phyloP scores from a whole-genome alignment of 2,888 invertebrate genomes.

The Yponomeuta malinellus region DNA sequence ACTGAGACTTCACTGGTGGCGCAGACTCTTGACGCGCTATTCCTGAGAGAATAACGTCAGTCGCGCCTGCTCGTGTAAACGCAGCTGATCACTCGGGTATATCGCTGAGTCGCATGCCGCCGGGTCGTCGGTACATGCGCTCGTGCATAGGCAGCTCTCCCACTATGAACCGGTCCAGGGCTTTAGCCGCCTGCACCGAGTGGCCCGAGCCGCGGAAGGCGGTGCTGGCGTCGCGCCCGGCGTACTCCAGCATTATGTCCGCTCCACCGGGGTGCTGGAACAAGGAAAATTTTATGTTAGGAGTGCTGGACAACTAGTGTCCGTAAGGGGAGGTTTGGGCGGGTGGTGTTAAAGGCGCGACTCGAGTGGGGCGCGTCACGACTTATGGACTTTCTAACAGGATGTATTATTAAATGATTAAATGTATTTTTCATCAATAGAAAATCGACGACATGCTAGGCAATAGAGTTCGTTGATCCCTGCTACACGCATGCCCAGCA shows the following conservation, averaged over 20 bases:
- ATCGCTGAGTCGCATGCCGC: slow-evolving; percentile 75
- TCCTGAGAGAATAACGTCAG: not conserved
- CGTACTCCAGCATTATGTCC: slow-evolving; percentile 88
- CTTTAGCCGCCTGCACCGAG: slow-evolving; percentile 77
- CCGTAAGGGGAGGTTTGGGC: too few relatives aligned
- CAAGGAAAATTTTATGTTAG: slow-evolving; percentile 25
- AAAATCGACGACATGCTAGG: too few relatives aligned
- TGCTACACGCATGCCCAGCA: too few relatives aligned
- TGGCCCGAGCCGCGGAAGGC: slow-evolving; percentile 90
- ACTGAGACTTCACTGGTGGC: not conserved
- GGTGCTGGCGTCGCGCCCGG: slow-evolving; percentile 88
- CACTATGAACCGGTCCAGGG: slow-evolving; percentile 82
- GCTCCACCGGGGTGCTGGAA: slow-evolving; percentile 88
- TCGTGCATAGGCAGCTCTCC: slow-evolving; percentile 85
- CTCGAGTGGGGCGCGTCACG: too few relatives aligned
- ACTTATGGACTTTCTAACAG: too few relatives aligned
- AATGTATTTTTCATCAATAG: too few relatives aligned
- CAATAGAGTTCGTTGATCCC: too few relatives aligned
- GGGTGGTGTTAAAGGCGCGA: too few relatives aligned
- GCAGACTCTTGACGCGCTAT: not conserved
- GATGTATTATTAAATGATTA: too few relatives aligned
- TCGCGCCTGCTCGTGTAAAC: not conserved
- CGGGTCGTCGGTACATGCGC: slow-evolving; percentile 81
- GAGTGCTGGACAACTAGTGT: not conserved
- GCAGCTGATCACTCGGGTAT: slow-evolving; percentile 59